These are phyloP conservation scores for Tyria jacobaeae DNA, from an alignment of 2,888 invertebrate species.

Conservation along the genomic window DNA sequence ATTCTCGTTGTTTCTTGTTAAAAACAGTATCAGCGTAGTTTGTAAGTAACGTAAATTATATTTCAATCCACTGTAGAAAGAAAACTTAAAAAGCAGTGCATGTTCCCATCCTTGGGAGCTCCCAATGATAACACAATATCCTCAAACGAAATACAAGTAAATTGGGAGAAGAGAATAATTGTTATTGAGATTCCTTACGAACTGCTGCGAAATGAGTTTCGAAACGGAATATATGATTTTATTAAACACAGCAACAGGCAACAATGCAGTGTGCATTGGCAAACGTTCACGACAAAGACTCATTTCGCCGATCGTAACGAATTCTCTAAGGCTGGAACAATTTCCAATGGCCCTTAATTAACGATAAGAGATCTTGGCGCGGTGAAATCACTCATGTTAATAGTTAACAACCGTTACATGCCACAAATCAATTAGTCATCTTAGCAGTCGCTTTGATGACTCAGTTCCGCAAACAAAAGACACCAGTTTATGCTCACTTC, in stretches of 20 bases:
- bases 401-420: slow-evolving; percentile 77
- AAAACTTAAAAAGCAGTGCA: slow-evolving; percentile 11
- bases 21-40: too few relatives aligned
- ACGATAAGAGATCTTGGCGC: slow-evolving; percentile 49
- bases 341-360: slow-evolving; percentile 39
- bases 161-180: neutral
- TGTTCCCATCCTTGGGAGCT: slow-evolving; percentile 1
- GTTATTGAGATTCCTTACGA: slow-evolving; percentile 11
- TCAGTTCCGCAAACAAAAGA: slow-evolving; percentile 68
- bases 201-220: slow-evolving; percentile 14
- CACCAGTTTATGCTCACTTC: slow-evolving; percentile 47
- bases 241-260: neutral
- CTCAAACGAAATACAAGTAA: slow-evolving; percentile 1
- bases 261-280: slow-evolving; percentile 2
- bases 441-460: slow-evolving; percentile 65
- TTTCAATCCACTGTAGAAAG: slow-evolving; percentile 1
- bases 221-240: neutral
- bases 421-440: slow-evolving; percentile 81
- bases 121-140: neutral
- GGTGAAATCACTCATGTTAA: slow-evolving; percentile 72
- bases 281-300: slow-evolving; percentile 25
- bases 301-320: slow-evolving; percentile 32
- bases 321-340: slow-evolving; percentile 27
- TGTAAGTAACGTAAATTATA: neutral
- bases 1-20: too few relatives aligned